Conservation (phyloP, 2,113 vertebrate genomes). For the Scartelaos histophorus region DNA sequence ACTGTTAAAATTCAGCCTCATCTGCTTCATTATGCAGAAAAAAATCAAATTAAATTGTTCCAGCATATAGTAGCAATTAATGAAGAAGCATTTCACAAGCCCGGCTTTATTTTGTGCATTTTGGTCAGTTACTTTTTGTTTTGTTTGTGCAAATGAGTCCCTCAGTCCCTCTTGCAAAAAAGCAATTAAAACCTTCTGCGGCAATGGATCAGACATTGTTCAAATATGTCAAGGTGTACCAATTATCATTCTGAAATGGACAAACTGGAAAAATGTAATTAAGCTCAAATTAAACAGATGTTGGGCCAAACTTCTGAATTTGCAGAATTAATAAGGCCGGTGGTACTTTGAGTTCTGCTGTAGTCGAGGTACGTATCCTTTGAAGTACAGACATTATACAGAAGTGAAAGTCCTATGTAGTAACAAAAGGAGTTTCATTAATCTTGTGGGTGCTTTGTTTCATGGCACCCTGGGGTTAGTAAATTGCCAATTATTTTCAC, state of each 20-base stretch:
- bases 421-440: background rate
- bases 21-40: slow-evolving; percentile 8
- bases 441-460: background rate
- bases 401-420: background rate
- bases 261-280: slow-evolving; percentile 74
- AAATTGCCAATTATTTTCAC: background rate
- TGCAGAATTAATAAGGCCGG: slow-evolving; percentile 64
- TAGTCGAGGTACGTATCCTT: background rate
- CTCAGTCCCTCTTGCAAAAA: slow-evolving; percentile 33
- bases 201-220: slow-evolving; percentile 57
- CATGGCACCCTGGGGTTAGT: no score
- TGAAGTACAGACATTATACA: background rate
- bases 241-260: slow-evolving; percentile 73
- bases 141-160: slow-evolving; percentile 9
- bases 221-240: slow-evolving; percentile 70
- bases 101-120: slow-evolving; percentile 19
- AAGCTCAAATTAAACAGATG: slow-evolving; percentile 55
- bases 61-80: slow-evolving; percentile 14
- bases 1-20: background rate
- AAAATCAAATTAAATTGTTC: slow-evolving; percentile 7
- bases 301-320: slow-evolving; percentile 55
- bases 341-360: background rate
- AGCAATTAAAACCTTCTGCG: slow-evolving; percentile 59
- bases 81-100: slow-evolving; percentile 11
- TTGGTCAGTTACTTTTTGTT: slow-evolving; percentile 15